Percentiles rank a stretch among this genome's conserved stretches.
Evolutionary conservation across 2,797 vertebrate species (phyloP).

Genomic region (Prunella strophiata): DNA sequence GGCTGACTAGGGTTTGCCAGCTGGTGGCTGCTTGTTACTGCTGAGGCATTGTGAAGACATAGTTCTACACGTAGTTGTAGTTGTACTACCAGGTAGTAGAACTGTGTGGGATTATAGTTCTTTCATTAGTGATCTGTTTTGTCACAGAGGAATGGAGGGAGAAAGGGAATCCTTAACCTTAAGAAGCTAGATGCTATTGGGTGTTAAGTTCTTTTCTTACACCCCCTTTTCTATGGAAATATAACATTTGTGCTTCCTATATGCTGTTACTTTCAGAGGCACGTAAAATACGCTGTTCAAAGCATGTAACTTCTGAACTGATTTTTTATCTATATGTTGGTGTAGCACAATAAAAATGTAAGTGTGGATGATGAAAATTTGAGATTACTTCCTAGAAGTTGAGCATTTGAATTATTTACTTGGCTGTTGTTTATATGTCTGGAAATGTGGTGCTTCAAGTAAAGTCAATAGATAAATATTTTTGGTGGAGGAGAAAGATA

Average conservation of each 20-base stretch:
- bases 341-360: neutral
- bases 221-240: neutral
- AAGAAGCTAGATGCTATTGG: fast-evolving
- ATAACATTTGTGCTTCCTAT: neutral
- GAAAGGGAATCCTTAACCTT: fast-evolving
- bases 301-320: neutral
- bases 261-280: neutral
- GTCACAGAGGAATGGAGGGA: fast-evolving
- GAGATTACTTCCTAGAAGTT: neutral
- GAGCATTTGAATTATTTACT: neutral
- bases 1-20: neutral
- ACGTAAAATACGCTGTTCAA: neutral
- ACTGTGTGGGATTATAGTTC: neutral
- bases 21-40: neutral
- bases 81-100: neutral
- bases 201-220: fast-evolving
- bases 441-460: neutral
- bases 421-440: neutral
- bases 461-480: neutral
- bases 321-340: neutral
- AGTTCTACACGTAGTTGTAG: neutral
- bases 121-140: neutral
- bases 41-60: neutral
- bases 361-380: neutral
- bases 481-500: fast-evolving